Evolutionary conservation across 2,888 invertebrate species (phyloP).

Genomic region (Archaeoteleia sp.): DNA sequence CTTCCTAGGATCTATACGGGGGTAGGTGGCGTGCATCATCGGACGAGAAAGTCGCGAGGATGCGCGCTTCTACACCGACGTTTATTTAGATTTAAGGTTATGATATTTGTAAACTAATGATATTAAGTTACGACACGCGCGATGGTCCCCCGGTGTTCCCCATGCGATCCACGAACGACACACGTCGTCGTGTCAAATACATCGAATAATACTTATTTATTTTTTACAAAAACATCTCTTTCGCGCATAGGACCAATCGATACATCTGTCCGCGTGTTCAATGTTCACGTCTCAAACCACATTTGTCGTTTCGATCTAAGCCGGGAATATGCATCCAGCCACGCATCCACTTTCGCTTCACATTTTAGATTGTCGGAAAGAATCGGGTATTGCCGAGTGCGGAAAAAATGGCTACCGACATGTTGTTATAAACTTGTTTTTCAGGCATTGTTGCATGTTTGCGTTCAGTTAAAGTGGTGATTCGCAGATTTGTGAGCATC

Average conservation of each 20-base stretch:
- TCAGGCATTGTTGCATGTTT: no score
- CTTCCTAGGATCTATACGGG: constrained; percentile 30
- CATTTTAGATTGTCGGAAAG: no score
- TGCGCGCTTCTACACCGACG: constrained; percentile 57
- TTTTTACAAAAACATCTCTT: constrained; percentile 21
- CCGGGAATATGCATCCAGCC: constrained; percentile 24
- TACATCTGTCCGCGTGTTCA: constrained; percentile 27
- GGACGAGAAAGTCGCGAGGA: constrained; percentile 12
- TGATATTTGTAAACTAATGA: constrained; percentile 60
- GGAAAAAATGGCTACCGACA: no score
- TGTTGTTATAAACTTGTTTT: no score
- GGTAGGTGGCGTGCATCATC: constrained; percentile 37
- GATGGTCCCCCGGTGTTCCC: constrained; percentile 59
- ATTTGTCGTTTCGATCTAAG: constrained; percentile 19
- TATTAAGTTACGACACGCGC: constrained; percentile 57
- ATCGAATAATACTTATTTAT: constrained; percentile 50
- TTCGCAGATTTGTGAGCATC: no score
- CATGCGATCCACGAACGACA: constrained; percentile 27
- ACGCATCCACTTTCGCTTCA: not conserved
- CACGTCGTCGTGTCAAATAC: constrained; percentile 26
- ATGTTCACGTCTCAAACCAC: constrained; percentile 20
- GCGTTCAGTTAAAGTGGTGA: no score
- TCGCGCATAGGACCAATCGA: constrained; percentile 29
- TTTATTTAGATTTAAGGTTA: constrained; percentile 61
- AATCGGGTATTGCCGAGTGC: no score